phyloP scores from a whole-genome alignment of 2,888 invertebrate species.

The Drepana falcataria region DNA sequence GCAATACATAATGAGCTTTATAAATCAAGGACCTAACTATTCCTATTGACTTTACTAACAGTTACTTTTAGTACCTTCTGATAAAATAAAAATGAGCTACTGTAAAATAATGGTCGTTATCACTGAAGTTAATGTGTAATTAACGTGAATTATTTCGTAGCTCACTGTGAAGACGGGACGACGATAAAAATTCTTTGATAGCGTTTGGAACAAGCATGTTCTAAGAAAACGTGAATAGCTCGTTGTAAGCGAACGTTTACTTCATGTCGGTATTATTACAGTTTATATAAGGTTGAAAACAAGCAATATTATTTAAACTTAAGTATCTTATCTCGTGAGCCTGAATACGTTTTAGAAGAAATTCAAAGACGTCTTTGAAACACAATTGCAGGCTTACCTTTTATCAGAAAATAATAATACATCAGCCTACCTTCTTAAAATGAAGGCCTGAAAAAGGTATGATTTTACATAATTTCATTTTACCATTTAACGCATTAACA shows the following conservation, averaged over 20 bases:
- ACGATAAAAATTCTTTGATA: slow-evolving; percentile 2
- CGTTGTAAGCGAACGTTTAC: neutral
- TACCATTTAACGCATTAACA: neutral
- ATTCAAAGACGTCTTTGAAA: too few relatives aligned
- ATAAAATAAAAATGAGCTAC: slow-evolving; percentile 20
- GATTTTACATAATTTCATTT: too few relatives aligned
- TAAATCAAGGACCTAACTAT: slow-evolving; percentile 26
- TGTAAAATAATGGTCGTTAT: slow-evolving; percentile 23
- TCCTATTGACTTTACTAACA: slow-evolving; percentile 12
- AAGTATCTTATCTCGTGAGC: too few relatives aligned
- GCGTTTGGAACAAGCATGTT: neutral
- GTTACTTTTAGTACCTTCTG: slow-evolving; percentile 14
- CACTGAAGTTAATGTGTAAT: slow-evolving; percentile 14
- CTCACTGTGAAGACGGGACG: slow-evolving; percentile 3
- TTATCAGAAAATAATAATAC: too few relatives aligned
- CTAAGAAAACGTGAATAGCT: neutral
- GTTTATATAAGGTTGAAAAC: too few relatives aligned
- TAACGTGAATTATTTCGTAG: slow-evolving; percentile 21
- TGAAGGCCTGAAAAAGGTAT: too few relatives aligned
- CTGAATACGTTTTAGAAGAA: too few relatives aligned
- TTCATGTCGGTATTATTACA: too few relatives aligned
- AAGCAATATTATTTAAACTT: too few relatives aligned
- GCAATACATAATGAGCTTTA: slow-evolving; percentile 15
- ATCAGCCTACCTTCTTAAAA: too few relatives aligned
- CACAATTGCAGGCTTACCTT: too few relatives aligned